Evolutionary conservation across 2,888 invertebrate genomes (phyloP), one percentile per base, ranked within the genome.

Genomic region (Lathronympha strigana): DNA sequence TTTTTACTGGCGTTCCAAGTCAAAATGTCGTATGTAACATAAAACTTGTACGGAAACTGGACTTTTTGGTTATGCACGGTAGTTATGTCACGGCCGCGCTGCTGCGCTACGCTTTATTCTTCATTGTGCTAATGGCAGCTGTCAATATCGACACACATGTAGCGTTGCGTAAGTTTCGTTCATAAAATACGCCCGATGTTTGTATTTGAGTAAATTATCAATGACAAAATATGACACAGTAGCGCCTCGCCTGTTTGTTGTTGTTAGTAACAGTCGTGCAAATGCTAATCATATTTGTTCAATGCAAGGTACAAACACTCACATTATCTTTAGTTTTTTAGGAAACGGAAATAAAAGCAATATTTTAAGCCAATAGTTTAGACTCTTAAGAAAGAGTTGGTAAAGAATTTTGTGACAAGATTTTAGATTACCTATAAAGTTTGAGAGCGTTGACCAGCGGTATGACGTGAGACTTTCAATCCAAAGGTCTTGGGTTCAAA

Each of bases 61-160:
- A n/a, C 47, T 8, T 47, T 47, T 25, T 23, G 13, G 13, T n/a
- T 47, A 5, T 6, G 23, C 5, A 47, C 13, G 47, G 23, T 47
- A 47, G 47, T 47, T n/a, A 47, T 88, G 90, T 91, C 91, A 90
- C 80, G 91, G 91, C 83, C 89, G 69, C 88, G 69, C 74, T 74
- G 68, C 73, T 71, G 72, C 67, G 63, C 71, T 73, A 73, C 70
- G 67, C 69, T 61, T 69, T 75, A 76, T 77, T 75, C 80, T 79
- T 47, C 83, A 77, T 80, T 80, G 84, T 80, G 85, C 84, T 89
- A 88, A 88, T 84, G 76, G 73, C 76, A 77, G 86, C 84, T 87
- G 86, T 87, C 86, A 88, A 88, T 81, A 82, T 71, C 69, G 67
- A 70, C 66, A 69, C 79, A 76, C 67, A 77, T 74, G 68, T 69